These are phyloP conservation scores for Stichopus chloronotus DNA, from an alignment of 35 echinoderm and acorn worm species.

Conservation along the genomic window DNA sequence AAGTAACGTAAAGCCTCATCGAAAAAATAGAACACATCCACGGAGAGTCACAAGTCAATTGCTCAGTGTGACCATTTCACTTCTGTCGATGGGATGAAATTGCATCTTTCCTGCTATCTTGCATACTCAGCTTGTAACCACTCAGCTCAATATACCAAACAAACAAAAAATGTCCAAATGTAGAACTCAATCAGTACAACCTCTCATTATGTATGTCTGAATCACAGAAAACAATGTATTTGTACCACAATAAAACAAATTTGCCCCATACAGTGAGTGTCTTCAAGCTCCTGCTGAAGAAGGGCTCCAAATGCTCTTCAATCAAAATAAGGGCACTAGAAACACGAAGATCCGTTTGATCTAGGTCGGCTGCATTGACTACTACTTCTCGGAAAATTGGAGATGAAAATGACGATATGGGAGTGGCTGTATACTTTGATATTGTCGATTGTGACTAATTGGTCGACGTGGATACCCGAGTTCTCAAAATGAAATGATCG, in stretches of 20 bases:
- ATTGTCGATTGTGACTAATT: background rate
- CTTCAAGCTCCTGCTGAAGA: background rate
- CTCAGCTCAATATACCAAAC: too few relatives aligned
- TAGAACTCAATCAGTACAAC: too few relatives aligned
- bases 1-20: too few relatives aligned
- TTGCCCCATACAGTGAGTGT: too few relatives aligned
- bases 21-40: too few relatives aligned
- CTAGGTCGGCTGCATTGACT: background rate
- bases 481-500: background rate
- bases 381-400: background rate
- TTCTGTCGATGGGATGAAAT: too few relatives aligned
- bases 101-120: too few relatives aligned
- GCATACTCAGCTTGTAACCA: too few relatives aligned
- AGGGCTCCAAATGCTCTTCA: background rate
- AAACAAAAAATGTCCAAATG: too few relatives aligned
- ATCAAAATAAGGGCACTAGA: background rate
- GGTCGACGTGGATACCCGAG: background rate
- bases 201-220: too few relatives aligned
- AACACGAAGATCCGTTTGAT: slow-evolving; percentile 1
- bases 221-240: background rate
- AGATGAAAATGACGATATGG: background rate
- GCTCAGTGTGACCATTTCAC: too few relatives aligned
- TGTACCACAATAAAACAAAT: background rate
- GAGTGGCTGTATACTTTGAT: background rate
- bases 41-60: too few relatives aligned